Evolutionary conservation across 2,888 invertebrate genomes (phyloP).

Genomic region (Dynastes maya): DNA sequence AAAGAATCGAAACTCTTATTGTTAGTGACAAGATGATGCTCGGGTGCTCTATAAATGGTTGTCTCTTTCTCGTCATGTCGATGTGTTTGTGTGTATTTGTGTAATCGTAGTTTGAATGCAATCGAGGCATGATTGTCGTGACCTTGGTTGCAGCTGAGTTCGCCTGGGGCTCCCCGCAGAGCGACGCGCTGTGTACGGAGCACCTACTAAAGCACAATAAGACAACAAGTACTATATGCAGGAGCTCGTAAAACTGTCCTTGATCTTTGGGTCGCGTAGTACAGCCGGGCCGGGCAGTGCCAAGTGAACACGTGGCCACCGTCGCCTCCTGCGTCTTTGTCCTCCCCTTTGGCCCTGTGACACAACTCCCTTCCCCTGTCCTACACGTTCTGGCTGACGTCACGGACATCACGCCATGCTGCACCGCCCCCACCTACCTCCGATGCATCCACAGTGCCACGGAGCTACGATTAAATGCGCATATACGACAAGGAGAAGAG

Average conservation of each 20-base stretch:
- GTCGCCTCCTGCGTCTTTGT: constrained; percentile 57
- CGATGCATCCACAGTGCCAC: constrained; percentile 63
- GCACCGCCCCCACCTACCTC: constrained; percentile 64
- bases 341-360: constrained; percentile 45
- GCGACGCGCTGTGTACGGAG: constrained; percentile 65
- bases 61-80: constrained; percentile 57
- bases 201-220: constrained; percentile 65
- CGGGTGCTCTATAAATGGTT: constrained; percentile 51
- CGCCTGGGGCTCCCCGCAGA: constrained; percentile 59
- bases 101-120: constrained; percentile 63
- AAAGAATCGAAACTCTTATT: constrained; percentile 45
- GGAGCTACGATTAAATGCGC: constrained; percentile 67
- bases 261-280: constrained; percentile 72
- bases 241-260: constrained; percentile 72
- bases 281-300: constrained; percentile 64
- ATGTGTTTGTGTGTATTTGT: constrained; percentile 56
- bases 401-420: constrained; percentile 68
- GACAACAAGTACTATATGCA: constrained; percentile 68
- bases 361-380: constrained; percentile 50
- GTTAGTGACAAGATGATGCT: constrained; percentile 49
- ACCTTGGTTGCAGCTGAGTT: constrained; percentile 66
- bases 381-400: constrained; percentile 63
- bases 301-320: constrained; percentile 67
- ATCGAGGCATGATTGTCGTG: constrained; percentile 67
- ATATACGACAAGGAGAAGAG: constrained; percentile 61